Percentiles rank a stretch among this genome's conserved stretches.
Conservation (phyloP, 2,888 invertebrate genomes). For the Drosophila robusta region DNA sequence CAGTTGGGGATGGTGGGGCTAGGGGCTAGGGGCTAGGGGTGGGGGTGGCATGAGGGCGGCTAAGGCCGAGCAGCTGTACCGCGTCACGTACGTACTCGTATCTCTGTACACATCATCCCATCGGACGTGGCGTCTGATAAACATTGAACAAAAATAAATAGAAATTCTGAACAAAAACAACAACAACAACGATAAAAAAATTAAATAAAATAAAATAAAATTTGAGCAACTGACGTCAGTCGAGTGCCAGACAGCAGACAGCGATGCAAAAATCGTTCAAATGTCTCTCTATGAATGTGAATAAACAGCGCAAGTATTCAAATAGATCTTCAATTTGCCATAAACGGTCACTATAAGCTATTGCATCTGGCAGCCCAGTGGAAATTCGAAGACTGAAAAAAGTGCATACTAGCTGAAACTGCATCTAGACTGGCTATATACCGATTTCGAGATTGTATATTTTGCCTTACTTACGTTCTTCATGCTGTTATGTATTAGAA, state of each 20-base stretch:
- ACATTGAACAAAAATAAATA: conserved; percentile 37
- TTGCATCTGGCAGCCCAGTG: conserved; percentile 26
- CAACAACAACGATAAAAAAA: neutral
- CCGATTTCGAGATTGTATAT: no score
- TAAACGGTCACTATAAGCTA: conserved; percentile 15
- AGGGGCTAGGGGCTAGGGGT: no score
- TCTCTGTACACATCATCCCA: conserved; percentile 13
- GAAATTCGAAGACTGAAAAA: neutral
- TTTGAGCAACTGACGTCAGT: conserved; percentile 59
- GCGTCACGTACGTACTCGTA: conserved; percentile 42
- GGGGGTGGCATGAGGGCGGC: neutral
- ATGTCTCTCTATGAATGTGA: conserved; percentile 28
- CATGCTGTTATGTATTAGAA: no score
- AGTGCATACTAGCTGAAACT: neutral
- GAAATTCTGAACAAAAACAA: conserved; percentile 4
- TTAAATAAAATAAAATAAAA: conserved; percentile 8
- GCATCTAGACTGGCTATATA: no score
- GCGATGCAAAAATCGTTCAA: conserved; percentile 36
- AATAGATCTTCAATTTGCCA: conserved; percentile 34
- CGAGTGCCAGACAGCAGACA: conserved; percentile 50
- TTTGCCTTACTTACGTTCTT: no score
- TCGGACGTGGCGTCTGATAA: conserved; percentile 41
- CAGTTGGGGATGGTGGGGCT: neutral
- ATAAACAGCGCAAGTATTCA: conserved; percentile 47
- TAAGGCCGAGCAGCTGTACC: conserved; percentile 39